Evolutionary conservation across 2,113 vertebrate species (phyloP).

Genomic region (Pleuronectes platessa): DNA sequence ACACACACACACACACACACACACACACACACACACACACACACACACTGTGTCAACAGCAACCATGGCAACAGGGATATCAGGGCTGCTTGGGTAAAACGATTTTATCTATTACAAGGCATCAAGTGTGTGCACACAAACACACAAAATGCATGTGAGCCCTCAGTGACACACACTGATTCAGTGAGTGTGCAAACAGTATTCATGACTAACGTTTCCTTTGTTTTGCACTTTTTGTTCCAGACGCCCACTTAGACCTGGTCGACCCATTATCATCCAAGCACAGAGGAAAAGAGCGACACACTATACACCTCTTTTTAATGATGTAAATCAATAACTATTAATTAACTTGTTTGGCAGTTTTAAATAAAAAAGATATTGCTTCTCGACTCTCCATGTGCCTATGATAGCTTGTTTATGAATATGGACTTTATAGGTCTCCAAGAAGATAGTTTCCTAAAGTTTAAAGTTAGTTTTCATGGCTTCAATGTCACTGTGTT

Average conservation of each 20-base stretch:
- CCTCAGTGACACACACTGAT: slow-evolving; percentile 22
- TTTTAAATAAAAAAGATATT: not conserved
- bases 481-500: not conserved
- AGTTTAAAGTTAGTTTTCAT: not conserved
- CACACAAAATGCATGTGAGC: not conserved
- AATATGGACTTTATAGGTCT: not conserved
- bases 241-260: slow-evolving; percentile 39
- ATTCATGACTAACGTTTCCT: slow-evolving; percentile 55
- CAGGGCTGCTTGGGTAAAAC: slow-evolving; percentile 33
- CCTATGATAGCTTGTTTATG: not conserved
- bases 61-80: slow-evolving; percentile 63
- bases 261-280: not conserved
- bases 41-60: slow-evolving; percentile 70
- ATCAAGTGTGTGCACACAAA: not conserved
- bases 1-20: slow-evolving; percentile 9
- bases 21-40: not conserved
- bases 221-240: slow-evolving; percentile 54
- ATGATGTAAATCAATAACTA: not conserved
- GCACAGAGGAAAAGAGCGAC: not conserved
- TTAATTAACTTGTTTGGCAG: not conserved
- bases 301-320: not conserved
- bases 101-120: slow-evolving; percentile 16
- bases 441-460: not conserved
- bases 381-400: not conserved
- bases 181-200: slow-evolving; percentile 49